Percentiles rank a stretch among this genome's conserved stretches.
Conservation (phyloP, 2,888 invertebrate species). For the Synergus laeviventris region DNA sequence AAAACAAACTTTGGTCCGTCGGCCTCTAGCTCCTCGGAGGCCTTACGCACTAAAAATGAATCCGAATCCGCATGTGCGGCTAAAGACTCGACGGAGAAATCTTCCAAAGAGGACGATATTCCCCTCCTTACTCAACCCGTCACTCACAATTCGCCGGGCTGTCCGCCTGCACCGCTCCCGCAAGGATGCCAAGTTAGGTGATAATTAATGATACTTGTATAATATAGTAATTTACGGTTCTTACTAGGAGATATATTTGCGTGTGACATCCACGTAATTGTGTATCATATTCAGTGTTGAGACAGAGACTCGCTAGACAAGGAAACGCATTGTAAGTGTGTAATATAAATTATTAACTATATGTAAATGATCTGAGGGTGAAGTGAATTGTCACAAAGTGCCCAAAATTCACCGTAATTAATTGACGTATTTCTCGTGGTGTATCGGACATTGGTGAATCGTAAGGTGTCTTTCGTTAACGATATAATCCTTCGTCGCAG, state of each 20-base stretch:
- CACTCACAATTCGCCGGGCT: conserved; percentile 67
- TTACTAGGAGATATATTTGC: conserved; percentile 58
- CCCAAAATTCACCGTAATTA: conserved; percentile 68
- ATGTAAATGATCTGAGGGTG: conserved; percentile 74
- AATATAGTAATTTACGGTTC: conserved; percentile 67
- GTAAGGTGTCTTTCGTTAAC: conserved; percentile 61
- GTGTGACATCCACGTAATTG: conserved; percentile 56
- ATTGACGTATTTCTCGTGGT: conserved; percentile 59
- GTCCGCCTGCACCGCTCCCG: conserved; percentile 81
- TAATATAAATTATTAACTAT: conserved; percentile 70
- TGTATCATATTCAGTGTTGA: conserved; percentile 64
- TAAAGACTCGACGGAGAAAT: conserved; percentile 50
- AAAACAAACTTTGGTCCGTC: conserved; percentile 32
- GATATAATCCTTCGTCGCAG: conserved; percentile 41
- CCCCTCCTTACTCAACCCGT: conserved; percentile 31
- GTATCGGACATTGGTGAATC: conserved; percentile 37
- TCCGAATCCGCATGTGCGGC: conserved; percentile 54
- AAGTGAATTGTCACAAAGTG: conserved; percentile 75
- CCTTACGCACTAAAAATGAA: conserved; percentile 21
- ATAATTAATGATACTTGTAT: conserved; percentile 82
- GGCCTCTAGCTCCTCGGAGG: conserved; percentile 40
- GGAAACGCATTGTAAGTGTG: conserved; percentile 61
- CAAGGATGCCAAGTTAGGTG: conserved; percentile 94
- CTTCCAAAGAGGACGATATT: conserved; percentile 47
- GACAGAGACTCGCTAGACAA: conserved; percentile 63